Evolutionary conservation across 2,888 invertebrate species (phyloP).

Genomic region (Drosophila austrosaltans): DNA sequence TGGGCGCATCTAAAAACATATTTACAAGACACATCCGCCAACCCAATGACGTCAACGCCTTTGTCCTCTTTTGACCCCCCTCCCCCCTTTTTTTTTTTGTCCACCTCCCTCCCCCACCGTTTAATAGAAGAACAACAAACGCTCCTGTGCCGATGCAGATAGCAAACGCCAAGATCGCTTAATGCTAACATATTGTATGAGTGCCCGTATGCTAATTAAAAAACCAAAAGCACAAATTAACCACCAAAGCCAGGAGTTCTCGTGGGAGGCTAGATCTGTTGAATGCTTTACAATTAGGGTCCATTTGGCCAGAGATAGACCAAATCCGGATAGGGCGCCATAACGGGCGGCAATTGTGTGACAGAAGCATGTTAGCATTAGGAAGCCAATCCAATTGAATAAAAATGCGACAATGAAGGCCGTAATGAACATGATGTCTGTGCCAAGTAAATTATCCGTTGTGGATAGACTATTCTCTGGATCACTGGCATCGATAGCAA

Average conservation of each 20-base stretch:
- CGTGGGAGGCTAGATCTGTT: slow-evolving; percentile 92
- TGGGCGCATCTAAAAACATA: slow-evolving; percentile 36
- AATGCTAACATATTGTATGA: slow-evolving; percentile 94
- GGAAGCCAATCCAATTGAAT: slow-evolving; percentile 97
- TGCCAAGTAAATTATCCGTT: slow-evolving; percentile 93
- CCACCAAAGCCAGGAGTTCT: slow-evolving; percentile 97
- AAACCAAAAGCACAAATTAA: slow-evolving; percentile 95
- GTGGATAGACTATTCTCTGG: slow-evolving; percentile 89
- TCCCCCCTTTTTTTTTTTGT: neutral
- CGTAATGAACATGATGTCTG: slow-evolving; percentile 96
- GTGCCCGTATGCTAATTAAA: slow-evolving; percentile 93
- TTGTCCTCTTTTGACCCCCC: too few species aligned
- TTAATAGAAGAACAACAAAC: slow-evolving; percentile 94
- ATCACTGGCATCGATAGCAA: slow-evolving; percentile 90
- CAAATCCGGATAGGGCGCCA: slow-evolving; percentile 96
- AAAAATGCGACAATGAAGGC: slow-evolving; percentile 97
- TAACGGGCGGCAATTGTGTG: slow-evolving; percentile 97
- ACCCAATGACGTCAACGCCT: too few species aligned
- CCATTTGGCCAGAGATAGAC: slow-evolving; percentile 96
- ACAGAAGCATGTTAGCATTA: slow-evolving; percentile 96
- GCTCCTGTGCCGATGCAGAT: slow-evolving; percentile 93
- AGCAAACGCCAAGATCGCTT: slow-evolving; percentile 94
- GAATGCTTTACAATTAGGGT: slow-evolving; percentile 96
- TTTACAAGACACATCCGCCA: slow-evolving; percentile 50
- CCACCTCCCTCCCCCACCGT: neutral